These are phyloP conservation scores for Paracentrotus lividus DNA, from an alignment of 53 echinoderm and acorn worm species.

Conservation along the genomic window DNA sequence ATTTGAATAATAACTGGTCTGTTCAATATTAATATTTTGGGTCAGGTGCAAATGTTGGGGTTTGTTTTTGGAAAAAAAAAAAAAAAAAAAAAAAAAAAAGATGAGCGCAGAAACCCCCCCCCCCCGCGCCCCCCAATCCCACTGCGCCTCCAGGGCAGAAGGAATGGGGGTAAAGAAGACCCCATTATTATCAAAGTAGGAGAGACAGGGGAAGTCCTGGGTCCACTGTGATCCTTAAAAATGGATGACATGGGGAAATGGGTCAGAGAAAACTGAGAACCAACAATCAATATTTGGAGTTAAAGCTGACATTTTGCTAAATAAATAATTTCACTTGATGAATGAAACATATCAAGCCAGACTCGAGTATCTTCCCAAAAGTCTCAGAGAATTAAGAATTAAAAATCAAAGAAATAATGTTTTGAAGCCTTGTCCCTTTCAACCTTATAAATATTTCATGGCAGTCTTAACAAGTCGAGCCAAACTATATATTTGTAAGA, in stretches of 20 bases:
- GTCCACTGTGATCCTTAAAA: not conserved
- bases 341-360: slow-evolving; percentile 42
- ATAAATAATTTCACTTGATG: slow-evolving; percentile 37
- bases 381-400: not conserved
- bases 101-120: not conserved
- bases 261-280: not conserved
- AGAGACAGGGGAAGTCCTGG: not conserved
- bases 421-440: not conserved
- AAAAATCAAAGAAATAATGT: not conserved
- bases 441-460: not conserved
- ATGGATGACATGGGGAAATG: slow-evolving; percentile 4
- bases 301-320: not conserved
- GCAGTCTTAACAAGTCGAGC: not conserved
- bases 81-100: not conserved
- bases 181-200: not conserved
- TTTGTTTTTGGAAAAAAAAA: too few relatives aligned
- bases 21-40: not conserved
- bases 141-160: not conserved
- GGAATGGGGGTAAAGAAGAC: not conserved
- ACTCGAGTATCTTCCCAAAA: slow-evolving; percentile 12
- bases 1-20: too few relatives aligned
- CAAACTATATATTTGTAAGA: not conserved
- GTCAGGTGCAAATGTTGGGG: too few relatives aligned
- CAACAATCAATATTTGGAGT: not conserved
- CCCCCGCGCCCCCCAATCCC: not conserved